Conservation (phyloP, 2,113 vertebrate genomes). For the Oryzias melastigma region DNA sequence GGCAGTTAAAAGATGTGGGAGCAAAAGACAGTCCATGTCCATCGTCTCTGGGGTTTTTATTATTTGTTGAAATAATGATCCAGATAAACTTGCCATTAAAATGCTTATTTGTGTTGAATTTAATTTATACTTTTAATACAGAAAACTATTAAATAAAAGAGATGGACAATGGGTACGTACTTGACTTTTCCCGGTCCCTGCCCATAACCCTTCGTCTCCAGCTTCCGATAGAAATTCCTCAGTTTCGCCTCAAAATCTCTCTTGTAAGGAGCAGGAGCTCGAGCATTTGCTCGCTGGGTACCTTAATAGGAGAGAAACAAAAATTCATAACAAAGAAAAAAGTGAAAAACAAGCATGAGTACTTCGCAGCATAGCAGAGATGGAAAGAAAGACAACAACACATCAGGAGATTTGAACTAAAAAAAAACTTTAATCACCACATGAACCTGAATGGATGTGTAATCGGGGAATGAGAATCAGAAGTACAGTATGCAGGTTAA, state of each 20-base stretch:
- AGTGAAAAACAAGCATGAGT: neutral
- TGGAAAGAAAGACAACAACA: neutral
- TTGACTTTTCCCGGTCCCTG: slow-evolving; percentile 98
- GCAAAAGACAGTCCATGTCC: too few relatives aligned
- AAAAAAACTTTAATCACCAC: slow-evolving; percentile 5
- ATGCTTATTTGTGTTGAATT: neutral
- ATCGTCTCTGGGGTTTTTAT: too few relatives aligned
- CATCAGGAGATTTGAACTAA: slow-evolving; percentile 7
- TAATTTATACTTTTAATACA: neutral
- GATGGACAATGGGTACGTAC: slow-evolving; percentile 69
- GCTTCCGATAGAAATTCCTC: slow-evolving; percentile 97
- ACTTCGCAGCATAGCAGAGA: neutral
- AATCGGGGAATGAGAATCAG: slow-evolving; percentile 10
- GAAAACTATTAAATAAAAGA: neutral
- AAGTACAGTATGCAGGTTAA: slow-evolving; percentile 29
- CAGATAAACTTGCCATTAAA: too few relatives aligned
- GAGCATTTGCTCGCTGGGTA: slow-evolving; percentile 94
- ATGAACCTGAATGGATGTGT: neutral
- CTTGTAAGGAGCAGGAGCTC: slow-evolving; percentile 97
- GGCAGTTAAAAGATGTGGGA: too few relatives aligned
- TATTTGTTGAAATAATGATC: too few relatives aligned
- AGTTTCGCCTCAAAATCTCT: slow-evolving; percentile 98
- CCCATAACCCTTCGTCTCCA: slow-evolving; percentile 98
- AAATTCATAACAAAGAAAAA: neutral
- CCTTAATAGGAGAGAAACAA: slow-evolving; percentile 72